Conservation (phyloP, 2,888 invertebrate genomes). For the Drosophila formosana region DNA sequence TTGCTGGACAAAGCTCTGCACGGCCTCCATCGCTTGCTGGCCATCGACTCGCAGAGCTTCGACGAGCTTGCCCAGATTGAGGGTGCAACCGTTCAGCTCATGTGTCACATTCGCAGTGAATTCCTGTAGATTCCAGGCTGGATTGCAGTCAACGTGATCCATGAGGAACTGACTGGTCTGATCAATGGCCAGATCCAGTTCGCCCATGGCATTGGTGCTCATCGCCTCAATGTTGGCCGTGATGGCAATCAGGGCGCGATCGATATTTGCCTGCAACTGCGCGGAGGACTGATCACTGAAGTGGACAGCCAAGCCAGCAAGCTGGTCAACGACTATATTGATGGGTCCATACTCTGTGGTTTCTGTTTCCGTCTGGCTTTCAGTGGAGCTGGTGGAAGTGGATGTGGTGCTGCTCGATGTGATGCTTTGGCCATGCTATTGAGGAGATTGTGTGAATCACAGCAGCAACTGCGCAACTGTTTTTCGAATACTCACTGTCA, state of each 20-base stretch:
- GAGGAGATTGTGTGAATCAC: not conserved
- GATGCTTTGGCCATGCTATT: constrained; percentile 22
- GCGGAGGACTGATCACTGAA: constrained; percentile 57
- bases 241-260: constrained; percentile 45
- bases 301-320: constrained; percentile 61
- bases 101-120: constrained; percentile 62
- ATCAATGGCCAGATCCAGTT: constrained; percentile 57
- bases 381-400: constrained; percentile 14
- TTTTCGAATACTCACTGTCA: constrained; percentile 45
- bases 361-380: constrained; percentile 40
- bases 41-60: constrained; percentile 44
- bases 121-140: constrained; percentile 60
- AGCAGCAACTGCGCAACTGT: not conserved
- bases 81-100: constrained; percentile 60
- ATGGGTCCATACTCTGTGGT: constrained; percentile 68
- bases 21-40: constrained; percentile 34
- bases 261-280: constrained; percentile 63
- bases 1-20: constrained; percentile 61
- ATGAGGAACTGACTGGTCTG: constrained; percentile 57
- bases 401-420: constrained; percentile 15
- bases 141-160: constrained; percentile 35
- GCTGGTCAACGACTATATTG: constrained; percentile 64
- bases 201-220: constrained; percentile 52
- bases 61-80: constrained; percentile 40
- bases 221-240: constrained; percentile 62